Conservation (phyloP, 1,140 invertebrate genomes). For the Bemisia tabaci region DNA sequence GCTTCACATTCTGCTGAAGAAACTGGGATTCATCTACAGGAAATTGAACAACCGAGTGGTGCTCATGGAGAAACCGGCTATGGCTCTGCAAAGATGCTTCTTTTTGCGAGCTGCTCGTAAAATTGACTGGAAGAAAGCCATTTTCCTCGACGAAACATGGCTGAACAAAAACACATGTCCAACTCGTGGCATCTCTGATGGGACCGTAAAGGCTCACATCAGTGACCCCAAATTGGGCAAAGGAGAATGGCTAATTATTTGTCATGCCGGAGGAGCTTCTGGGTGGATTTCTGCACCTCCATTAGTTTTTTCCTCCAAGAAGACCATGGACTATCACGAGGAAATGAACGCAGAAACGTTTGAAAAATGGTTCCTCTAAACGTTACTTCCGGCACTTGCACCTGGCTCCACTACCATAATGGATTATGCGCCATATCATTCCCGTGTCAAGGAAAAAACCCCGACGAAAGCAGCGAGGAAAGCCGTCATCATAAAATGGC, state of each 20-base stretch:
- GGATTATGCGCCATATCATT: slow-evolving; percentile 13
- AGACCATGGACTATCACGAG: background rate
- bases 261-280: background rate
- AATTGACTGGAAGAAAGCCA: too few species aligned
- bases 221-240: too few species aligned
- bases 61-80: too few species aligned
- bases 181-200: too few species aligned
- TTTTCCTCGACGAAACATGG: too few species aligned
- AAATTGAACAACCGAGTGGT: too few species aligned
- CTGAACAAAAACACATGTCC: too few species aligned
- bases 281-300: background rate
- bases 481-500: background rate
- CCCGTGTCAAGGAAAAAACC: background rate
- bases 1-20: too few species aligned
- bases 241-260: background rate
- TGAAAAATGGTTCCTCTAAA: background rate
- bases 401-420: slow-evolving; percentile 1
- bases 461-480: background rate
- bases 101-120: too few species aligned
- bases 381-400: background rate
- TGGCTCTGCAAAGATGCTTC: too few species aligned
- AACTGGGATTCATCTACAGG: too few species aligned
- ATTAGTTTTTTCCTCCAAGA: slow-evolving; percentile 1
- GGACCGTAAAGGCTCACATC: too few species aligned
- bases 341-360: background rate